Base-by-base conservation (phyloP, 1,140 invertebrate species). In the Drosophila bipectinata region DNA sequence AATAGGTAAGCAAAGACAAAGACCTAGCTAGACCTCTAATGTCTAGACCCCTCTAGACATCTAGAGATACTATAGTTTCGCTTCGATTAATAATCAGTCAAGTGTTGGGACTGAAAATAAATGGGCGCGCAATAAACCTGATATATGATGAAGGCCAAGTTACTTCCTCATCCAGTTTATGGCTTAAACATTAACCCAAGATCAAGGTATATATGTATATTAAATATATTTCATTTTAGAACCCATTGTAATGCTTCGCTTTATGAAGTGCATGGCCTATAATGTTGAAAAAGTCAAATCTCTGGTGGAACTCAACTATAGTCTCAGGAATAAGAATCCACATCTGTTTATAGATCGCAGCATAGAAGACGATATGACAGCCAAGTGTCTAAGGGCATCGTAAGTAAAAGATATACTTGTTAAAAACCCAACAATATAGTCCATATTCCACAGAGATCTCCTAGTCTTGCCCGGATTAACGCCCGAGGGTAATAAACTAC, bases 321-420 rank as follows among this genome's bases (percentile, higher is more conserved):
- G 92, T 10, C 90, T 95, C 55, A 92, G 95, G 4, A 93, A 93
- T 7, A 94, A 93, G 62, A 92, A 93, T 15, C 94, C 94, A 0
- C 94, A 96, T 80, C 92, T 96, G 53, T 96, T 96, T 73, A 91
- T 91, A 48, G 93, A 95, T 30, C 92, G 95, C 44, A 94, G 96
- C 91, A 93, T 94, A 4, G 88, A 92, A 52, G 91, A 93, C 2
- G 91, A 92, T 26, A 92, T 92, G 76, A 93, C 94, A n/a, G 91
- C 92, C 79, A 91, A 93, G 24, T 92, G 93, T 1, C 92, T 94
- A 47, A 88, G 93, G 60, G 91, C 93, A 32, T 92, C 93, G 94
- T 94, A 92, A 92, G 91, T 67, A 4, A n/a, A 0, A 30, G 6
- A 34, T 44, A 14, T 15, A 14, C 5, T 18, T 24, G 21, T 21